Percentiles rank a stretch among this genome's conserved stretches.
Conservation (phyloP, 2,113 vertebrate species). For the Forbesichthys papilliferus region DNA sequence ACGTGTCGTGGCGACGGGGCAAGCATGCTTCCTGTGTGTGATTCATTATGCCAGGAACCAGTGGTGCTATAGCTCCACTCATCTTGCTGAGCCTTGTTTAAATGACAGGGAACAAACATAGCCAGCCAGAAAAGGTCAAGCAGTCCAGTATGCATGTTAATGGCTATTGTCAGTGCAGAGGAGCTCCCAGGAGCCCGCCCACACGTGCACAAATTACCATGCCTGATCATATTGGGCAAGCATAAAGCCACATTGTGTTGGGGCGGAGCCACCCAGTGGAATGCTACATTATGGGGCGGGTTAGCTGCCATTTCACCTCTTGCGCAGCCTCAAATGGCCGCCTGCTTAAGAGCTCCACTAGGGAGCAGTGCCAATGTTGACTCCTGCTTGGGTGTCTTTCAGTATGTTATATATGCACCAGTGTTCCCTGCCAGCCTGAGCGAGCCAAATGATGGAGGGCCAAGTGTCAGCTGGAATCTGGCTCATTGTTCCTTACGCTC, state of each 20-base stretch:
- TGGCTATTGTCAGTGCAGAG: constrained; percentile 47
- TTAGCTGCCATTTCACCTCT: constrained; percentile 30
- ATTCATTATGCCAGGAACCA: constrained; percentile 49
- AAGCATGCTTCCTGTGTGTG: constrained; percentile 38
- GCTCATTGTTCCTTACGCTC: constrained; percentile 54
- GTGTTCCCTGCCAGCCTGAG: constrained; percentile 52
- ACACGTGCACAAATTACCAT: constrained; percentile 48
- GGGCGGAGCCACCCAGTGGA: background rate
- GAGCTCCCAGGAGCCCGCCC: constrained; percentile 28
- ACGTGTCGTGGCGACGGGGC: constrained; percentile 33
- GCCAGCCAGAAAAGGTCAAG: constrained; percentile 61
- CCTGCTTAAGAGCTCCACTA: constrained; percentile 47
- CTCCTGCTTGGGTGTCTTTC: constrained; percentile 53
- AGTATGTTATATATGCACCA: constrained; percentile 61
- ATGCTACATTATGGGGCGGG: constrained; percentile 1
- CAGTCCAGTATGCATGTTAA: constrained; percentile 64
- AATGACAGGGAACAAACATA: constrained; percentile 54
- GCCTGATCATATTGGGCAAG: constrained; percentile 32
- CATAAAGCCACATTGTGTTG: background rate
- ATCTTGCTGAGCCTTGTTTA: constrained; percentile 43
- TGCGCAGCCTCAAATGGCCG: constrained; percentile 39
- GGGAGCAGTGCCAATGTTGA: constrained; percentile 54
- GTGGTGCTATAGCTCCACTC: constrained; percentile 33
- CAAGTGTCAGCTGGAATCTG: constrained; percentile 65
- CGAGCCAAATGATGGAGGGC: constrained; percentile 63